Evolutionary conservation across 2,888 invertebrate species (phyloP).

Genomic region (Megastigmus dorsalis): DNA sequence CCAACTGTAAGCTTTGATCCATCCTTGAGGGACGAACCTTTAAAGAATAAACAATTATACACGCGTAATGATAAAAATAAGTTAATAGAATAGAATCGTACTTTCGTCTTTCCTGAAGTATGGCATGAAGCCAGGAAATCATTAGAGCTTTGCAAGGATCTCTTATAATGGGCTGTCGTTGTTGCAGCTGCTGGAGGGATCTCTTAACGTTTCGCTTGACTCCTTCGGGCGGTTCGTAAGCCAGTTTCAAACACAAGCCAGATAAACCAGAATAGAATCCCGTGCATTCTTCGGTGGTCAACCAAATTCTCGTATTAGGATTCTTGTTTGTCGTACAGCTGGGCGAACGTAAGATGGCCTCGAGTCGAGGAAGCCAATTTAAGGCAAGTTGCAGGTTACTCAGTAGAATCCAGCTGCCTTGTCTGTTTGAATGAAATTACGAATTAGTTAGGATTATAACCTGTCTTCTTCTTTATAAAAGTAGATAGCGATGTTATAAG

Average conservation of each 20-base stretch:
- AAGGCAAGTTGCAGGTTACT: slow-evolving; percentile 71
- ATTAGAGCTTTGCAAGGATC: slow-evolving; percentile 80
- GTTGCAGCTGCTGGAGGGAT: slow-evolving; percentile 68
- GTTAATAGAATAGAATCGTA: slow-evolving; percentile 74
- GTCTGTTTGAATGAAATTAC: too few species aligned
- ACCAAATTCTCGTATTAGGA: slow-evolving; percentile 66
- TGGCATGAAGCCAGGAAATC: slow-evolving; percentile 91
- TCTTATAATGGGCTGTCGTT: slow-evolving; percentile 55
- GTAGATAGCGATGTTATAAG: neutral
- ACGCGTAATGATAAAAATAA: neutral
- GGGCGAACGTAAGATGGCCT: slow-evolving; percentile 67
- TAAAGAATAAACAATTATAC: neutral
- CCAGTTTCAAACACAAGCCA: slow-evolving; percentile 69
- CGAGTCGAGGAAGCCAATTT: slow-evolving; percentile 70
- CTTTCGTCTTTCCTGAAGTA: slow-evolving; percentile 92
- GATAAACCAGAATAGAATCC: slow-evolving; percentile 71
- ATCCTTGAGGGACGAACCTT: slow-evolving; percentile 77
- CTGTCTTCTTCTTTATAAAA: neutral
- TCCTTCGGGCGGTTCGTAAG: slow-evolving; percentile 73
- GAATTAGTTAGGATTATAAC: too few species aligned
- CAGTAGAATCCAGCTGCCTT: slow-evolving; percentile 70
- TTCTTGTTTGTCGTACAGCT: slow-evolving; percentile 65
- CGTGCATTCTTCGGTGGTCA: slow-evolving; percentile 69
- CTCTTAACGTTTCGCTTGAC: slow-evolving; percentile 70
- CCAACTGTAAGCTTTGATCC: slow-evolving; percentile 93